phyloP scores from a whole-genome alignment of 2,113 vertebrate species.

The Hyperopisus bebe region DNA sequence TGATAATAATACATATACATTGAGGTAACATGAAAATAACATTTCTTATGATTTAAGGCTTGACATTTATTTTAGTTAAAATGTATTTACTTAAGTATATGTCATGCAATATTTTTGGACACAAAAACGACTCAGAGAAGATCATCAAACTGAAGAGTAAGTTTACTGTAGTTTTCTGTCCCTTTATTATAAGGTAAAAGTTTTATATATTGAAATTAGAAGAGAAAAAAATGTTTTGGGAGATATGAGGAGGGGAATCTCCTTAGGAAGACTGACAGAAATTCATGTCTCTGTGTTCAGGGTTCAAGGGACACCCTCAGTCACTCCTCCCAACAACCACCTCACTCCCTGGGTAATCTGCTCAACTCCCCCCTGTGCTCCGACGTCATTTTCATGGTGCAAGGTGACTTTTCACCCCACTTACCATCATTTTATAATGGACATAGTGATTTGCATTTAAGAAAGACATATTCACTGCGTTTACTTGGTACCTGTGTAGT shows the following conservation, averaged over 20 bases:
- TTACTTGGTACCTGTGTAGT: background rate
- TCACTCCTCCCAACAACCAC: conserved; percentile 59
- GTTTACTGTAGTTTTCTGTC: background rate
- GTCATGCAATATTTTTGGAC: background rate
- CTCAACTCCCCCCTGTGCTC: conserved; percentile 88
- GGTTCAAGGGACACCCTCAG: conserved; percentile 56
- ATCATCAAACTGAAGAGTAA: background rate
- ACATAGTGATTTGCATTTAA: background rate
- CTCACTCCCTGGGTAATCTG: conserved; percentile 80
- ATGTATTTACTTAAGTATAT: background rate
- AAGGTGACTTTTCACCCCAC: conserved; percentile 65
- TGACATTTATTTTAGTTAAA: no score
- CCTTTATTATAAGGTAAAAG: background rate
- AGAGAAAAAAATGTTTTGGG: background rate
- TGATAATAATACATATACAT: background rate
- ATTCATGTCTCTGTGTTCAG: conserved; percentile 33
- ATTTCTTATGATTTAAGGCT: no score
- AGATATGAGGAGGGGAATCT: background rate
- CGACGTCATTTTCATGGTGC: conserved; percentile 94
- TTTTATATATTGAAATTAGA: background rate
- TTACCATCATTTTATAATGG: background rate
- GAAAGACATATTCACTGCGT: background rate
- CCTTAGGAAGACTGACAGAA: background rate
- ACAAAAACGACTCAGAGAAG: background rate
- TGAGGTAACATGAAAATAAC: background rate